Conservation (phyloP, 2,113 vertebrate genomes). For the Periophthalmodon schlosseri region DNA sequence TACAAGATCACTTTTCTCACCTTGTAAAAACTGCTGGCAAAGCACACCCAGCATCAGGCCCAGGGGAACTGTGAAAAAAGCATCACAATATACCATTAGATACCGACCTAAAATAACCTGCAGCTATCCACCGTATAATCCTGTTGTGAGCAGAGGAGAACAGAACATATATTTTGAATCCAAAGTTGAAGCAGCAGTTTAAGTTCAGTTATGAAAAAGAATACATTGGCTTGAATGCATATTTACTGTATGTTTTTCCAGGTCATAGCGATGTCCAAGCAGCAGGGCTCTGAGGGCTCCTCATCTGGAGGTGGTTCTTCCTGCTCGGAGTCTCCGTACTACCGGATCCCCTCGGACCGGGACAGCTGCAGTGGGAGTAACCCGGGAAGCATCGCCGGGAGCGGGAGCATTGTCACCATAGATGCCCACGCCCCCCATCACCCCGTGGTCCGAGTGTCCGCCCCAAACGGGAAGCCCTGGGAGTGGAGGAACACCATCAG, state of each 20-base stretch:
- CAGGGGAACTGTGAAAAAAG: background rate
- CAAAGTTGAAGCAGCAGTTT: background rate
- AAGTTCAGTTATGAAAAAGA: no score
- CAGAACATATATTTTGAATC: background rate
- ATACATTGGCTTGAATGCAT: background rate
- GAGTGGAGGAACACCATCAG: conserved; percentile 87
- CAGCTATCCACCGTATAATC: background rate
- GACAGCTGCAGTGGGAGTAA: conserved; percentile 82
- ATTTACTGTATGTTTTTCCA: conserved; percentile 25
- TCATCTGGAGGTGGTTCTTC: conserved; percentile 86
- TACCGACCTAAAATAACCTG: background rate
- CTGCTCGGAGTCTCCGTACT: conserved; percentile 91
- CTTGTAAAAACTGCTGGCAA: background rate
- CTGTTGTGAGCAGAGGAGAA: background rate
- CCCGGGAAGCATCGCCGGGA: conserved; percentile 81
- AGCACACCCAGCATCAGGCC: background rate
- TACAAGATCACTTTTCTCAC: background rate
- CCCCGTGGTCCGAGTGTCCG: conserved; percentile 88
- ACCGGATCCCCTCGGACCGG: conserved; percentile 87
- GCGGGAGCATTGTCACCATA: conserved; percentile 90
- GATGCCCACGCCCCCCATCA: conserved; percentile 94
- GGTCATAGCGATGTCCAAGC: conserved; percentile 96
- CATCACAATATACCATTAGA: background rate
- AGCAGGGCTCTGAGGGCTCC: conserved; percentile 80
- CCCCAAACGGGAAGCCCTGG: conserved; percentile 81